Base-by-base conservation (phyloP, 2,888 invertebrate species). In the Smittia aterrima region DNA sequence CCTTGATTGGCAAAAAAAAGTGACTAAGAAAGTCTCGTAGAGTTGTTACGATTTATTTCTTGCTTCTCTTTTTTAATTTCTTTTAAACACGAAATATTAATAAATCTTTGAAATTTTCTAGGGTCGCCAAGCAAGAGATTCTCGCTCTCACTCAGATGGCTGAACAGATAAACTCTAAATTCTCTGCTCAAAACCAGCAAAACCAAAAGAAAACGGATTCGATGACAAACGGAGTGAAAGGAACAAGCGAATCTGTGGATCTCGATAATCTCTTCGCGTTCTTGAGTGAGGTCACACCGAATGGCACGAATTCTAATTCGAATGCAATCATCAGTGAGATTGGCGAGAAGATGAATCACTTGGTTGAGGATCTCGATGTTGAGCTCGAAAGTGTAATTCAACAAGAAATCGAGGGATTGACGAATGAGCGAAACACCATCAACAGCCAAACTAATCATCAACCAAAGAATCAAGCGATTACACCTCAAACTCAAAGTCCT, bases 231-330 rank as follows among this genome's bases (percentile, higher is more conserved):
- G 40, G 40, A 20, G 76, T 75, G 6, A 75, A 75, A 38, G 70
- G 74, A 20, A 66, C 75, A 18, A 83, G 89, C 7, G 92, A 92
- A 79, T 90, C 92, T 0, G 92, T 95, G 0, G 94, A 95, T 81
- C 83, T 95, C 78, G 95, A 95, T 82, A 94, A 94, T 82, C 84
- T 95, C 78, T 95, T 95, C 83, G 93, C 93, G 75, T 95, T 95
- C 83, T 85, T 95, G 22, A 92, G 93, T 0, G 95, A 95, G 78
- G 90, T 92, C 47, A 87, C 87, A 76, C 85, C 85, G 0, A 85
- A 84, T 38, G 80, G 83, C 3, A 85, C 85, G 13, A 87, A 85
- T 78, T 85, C 86, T 76, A 89, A 89, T 77, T 85, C 86, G 77
- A 89, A 89, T 77, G 87, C 88, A 66, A 83, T 90, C 18, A 90